Evolutionary conservation across 2,888 invertebrate genomes (phyloP).

Genomic region (Cataglyphis albicans): DNA sequence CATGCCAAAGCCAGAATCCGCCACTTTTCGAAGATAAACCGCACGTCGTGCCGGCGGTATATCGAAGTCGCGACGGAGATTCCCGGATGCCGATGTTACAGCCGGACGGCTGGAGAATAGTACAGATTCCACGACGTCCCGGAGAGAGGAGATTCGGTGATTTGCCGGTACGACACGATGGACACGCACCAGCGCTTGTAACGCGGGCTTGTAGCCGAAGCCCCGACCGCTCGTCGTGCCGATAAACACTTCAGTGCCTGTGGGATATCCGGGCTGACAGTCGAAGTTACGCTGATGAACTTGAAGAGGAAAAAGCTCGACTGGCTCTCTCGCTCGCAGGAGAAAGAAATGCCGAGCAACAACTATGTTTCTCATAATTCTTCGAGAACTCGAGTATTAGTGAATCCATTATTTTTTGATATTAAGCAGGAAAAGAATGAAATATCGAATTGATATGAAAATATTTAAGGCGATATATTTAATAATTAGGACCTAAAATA

Average conservation of each 20-base stretch:
- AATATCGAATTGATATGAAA: neutral
- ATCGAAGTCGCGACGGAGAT: conserved; percentile 63
- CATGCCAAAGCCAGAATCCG: conserved; percentile 64
- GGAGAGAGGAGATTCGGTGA: conserved; percentile 73
- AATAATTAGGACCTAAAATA: neutral
- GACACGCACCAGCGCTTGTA: conserved; percentile 75
- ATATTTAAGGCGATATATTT: neutral
- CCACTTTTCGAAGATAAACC: conserved; percentile 60
- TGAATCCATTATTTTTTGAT: neutral
- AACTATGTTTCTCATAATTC: conserved; percentile 21
- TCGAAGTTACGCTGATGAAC: conserved; percentile 81
- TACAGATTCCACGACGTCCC: conserved; percentile 72
- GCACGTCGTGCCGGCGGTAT: conserved; percentile 33
- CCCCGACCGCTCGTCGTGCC: conserved; percentile 58
- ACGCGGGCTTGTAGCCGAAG: conserved; percentile 67
- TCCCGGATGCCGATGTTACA: conserved; percentile 64
- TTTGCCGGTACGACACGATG: conserved; percentile 75
- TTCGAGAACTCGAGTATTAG: neutral
- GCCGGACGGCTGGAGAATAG: conserved; percentile 61
- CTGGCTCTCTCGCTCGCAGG: conserved; percentile 48
- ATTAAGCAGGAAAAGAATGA: neutral
- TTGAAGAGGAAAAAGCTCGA: conserved; percentile 46
- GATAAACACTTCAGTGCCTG: conserved; percentile 77
- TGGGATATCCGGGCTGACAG: conserved; percentile 75
- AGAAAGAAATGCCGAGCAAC: conserved; percentile 42